phyloP scores from a whole-genome alignment of 2,113 vertebrate genomes.

The Megaleporinus macrocephalus region DNA sequence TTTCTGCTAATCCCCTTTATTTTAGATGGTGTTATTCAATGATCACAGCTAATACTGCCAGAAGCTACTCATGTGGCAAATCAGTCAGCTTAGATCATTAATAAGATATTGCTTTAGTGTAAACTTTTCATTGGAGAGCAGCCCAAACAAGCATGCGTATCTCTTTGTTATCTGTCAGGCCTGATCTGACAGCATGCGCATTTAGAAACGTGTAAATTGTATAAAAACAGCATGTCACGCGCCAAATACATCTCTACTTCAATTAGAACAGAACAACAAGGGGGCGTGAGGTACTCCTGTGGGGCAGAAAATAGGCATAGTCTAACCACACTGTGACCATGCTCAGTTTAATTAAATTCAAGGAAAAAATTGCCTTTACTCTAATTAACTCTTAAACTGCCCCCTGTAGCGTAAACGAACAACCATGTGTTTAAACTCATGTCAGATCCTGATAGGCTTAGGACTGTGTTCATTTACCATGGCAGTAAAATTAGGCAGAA shows the following conservation, averaged over 20 bases:
- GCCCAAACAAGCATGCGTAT: neutral
- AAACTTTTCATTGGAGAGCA: neutral
- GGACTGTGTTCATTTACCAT: neutral
- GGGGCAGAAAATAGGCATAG: slow-evolving; percentile 74
- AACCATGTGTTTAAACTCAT: slow-evolving; percentile 67
- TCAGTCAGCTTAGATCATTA: neutral
- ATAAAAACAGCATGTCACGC: slow-evolving; percentile 72
- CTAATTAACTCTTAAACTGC: slow-evolving; percentile 61
- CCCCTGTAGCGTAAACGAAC: slow-evolving; percentile 65
- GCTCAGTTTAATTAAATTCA: slow-evolving; percentile 79
- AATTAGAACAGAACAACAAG: slow-evolving; percentile 81
- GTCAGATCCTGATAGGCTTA: neutral
- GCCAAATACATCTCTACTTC: slow-evolving; percentile 76
- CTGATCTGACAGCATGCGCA: neutral
- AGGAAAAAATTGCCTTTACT: slow-evolving; percentile 63
- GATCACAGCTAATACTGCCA: neutral
- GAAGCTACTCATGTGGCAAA: neutral
- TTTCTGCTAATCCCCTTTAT: neutral
- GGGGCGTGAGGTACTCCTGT: slow-evolving; percentile 76
- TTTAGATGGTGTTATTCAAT: neutral
- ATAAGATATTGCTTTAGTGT: neutral
- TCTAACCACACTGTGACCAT: slow-evolving; percentile 73
- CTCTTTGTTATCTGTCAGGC: neutral
- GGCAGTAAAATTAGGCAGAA: neutral
- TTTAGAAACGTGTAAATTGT: slow-evolving; percentile 62